These are phyloP conservation scores for Antedon mediterranea DNA, from an alignment of 53 echinoderm and acorn worm genomes.

Conservation along the genomic window DNA sequence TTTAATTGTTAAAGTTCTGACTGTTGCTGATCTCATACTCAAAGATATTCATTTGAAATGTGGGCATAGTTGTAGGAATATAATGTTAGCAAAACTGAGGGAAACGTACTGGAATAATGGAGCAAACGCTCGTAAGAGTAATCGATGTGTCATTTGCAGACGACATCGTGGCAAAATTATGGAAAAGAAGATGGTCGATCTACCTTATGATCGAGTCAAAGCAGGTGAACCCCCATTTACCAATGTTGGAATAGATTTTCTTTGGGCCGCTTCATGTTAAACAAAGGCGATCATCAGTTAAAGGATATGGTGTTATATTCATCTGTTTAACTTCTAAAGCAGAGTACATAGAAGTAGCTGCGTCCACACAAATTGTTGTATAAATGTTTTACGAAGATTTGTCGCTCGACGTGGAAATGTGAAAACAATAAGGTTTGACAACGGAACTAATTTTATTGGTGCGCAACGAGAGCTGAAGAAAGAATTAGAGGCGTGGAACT, in stretches of 20 bases:
- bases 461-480: not conserved
- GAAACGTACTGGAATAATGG: not conserved
- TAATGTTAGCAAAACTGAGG: slow-evolving; percentile 11
- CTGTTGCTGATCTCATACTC: slow-evolving; percentile 9
- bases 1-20: not conserved
- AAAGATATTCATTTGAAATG: slow-evolving; percentile 18
- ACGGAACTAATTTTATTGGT: not conserved
- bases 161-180: too few relatives aligned
- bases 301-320: not conserved
- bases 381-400: not conserved
- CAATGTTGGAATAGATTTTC: not conserved
- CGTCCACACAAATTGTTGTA: not conserved
- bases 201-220: too few relatives aligned
- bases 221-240: too few relatives aligned
- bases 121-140: not conserved
- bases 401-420: not conserved
- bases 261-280: not conserved
- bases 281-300: not conserved
- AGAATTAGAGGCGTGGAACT: not conserved
- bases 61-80: slow-evolving; percentile 22
- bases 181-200: too few relatives aligned
- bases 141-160: slow-evolving; percentile 3
- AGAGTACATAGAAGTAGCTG: too few relatives aligned
- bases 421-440: not conserved
- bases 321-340: not conserved